A percentile compares a stretch with the other conserved stretches of the same genome.
These are phyloP conservation scores for Gambusia affinis DNA, from an alignment of 2,113 vertebrate species.

Conservation along the genomic window DNA sequence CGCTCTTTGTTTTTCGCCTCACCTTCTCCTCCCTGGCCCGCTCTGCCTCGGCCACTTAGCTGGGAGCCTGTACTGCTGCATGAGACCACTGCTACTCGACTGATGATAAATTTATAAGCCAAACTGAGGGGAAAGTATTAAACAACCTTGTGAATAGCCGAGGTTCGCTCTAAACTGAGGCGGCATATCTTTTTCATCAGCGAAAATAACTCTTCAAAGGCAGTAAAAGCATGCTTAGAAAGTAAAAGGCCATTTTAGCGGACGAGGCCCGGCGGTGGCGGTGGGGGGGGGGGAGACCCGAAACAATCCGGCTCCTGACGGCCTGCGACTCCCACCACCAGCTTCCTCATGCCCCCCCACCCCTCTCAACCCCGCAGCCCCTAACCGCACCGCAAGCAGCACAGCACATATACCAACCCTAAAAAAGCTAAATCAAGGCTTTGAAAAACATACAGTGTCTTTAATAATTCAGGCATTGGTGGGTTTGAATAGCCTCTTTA, in stretches of 20 bases:
- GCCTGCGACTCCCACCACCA: slow-evolving; percentile 25
- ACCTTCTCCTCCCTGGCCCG: slow-evolving; percentile 7
- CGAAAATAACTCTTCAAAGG: slow-evolving; percentile 83
- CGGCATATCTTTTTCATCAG: slow-evolving; percentile 82
- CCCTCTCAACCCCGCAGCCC: slow-evolving; percentile 4
- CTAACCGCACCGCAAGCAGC: slow-evolving; percentile 36
- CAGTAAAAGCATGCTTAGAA: slow-evolving; percentile 81
- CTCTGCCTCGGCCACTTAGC: slow-evolving; percentile 66
- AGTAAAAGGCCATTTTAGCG: slow-evolving; percentile 81
- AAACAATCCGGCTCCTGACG: slow-evolving; percentile 68
- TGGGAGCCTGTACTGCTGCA: slow-evolving; percentile 64
- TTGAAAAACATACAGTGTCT: slow-evolving; percentile 82
- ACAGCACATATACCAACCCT: slow-evolving; percentile 40
- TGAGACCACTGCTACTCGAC: slow-evolving; percentile 73
- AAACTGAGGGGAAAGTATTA: slow-evolving; percentile 78
- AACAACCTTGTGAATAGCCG: slow-evolving; percentile 77
- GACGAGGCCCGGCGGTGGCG: slow-evolving; percentile 49
- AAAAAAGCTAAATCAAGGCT: slow-evolving; percentile 79
- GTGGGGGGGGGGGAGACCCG: slow-evolving; percentile 43
- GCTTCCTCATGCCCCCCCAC: slow-evolving; percentile 12
- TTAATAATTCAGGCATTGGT: slow-evolving; percentile 82
- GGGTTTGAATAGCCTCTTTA: slow-evolving; percentile 82
- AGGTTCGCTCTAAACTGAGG: slow-evolving; percentile 67
- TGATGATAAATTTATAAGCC: slow-evolving; percentile 83
- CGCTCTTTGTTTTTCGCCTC: not conserved